phyloP scores from a whole-genome alignment of 2,797 vertebrate species.

The Lemur catta region DNA sequence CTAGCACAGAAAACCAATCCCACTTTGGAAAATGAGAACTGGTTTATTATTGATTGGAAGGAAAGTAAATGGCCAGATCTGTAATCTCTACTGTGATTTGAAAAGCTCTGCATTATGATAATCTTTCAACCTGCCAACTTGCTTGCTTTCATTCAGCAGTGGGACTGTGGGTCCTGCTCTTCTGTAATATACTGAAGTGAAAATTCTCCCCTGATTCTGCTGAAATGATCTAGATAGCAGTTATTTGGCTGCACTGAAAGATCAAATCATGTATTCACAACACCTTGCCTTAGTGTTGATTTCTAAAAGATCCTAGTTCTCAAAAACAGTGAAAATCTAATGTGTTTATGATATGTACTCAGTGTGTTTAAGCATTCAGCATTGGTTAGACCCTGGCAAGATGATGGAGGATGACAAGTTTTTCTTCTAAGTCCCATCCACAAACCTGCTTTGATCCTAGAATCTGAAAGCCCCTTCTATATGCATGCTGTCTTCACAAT shows the following conservation, averaged over 20 bases:
- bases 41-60: slow-evolving; percentile 56
- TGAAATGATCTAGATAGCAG: not conserved
- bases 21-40: slow-evolving; percentile 61
- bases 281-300: not conserved
- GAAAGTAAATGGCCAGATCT: slow-evolving; percentile 26
- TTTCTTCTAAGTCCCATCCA: not conserved
- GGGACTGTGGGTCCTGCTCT: not conserved
- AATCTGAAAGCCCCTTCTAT: not conserved
- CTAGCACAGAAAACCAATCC: slow-evolving; percentile 54
- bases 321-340: not conserved
- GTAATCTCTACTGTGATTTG: slow-evolving; percentile 45
- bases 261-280: slow-evolving; percentile 20
- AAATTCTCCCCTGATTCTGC: not conserved
- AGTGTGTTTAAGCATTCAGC: not conserved
- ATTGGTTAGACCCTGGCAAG: not conserved
- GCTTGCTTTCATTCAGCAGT: slow-evolving; percentile 34
- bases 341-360: not conserved
- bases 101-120: slow-evolving; percentile 49
- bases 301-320: slow-evolving; percentile 21
- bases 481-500: not conserved
- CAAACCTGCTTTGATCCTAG: not conserved
- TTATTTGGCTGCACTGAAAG: slow-evolving; percentile 34
- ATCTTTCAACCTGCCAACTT: slow-evolving; percentile 58
- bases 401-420: not conserved
- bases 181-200: not conserved